Conservation (phyloP, 2,888 invertebrate genomes). For the Volucella inanis region DNA sequence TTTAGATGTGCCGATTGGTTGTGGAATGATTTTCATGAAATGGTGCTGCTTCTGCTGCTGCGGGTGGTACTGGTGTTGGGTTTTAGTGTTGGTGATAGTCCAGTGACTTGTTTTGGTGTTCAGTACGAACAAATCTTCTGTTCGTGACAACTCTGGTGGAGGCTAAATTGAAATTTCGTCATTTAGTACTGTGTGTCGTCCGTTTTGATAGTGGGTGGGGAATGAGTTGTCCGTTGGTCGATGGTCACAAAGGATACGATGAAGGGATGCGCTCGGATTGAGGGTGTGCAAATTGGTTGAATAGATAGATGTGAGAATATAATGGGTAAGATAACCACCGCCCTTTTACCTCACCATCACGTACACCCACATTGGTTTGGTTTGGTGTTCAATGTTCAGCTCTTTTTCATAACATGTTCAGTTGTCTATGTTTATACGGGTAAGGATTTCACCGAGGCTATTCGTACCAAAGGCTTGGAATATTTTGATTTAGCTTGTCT, state of each 20-base stretch:
- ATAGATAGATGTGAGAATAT: conserved; percentile 72
- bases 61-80: no score
- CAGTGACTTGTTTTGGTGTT: conserved; percentile 54
- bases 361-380: conserved; percentile 40
- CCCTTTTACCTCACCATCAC: conserved; percentile 5
- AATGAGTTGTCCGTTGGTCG: background rate
- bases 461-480: conserved; percentile 41
- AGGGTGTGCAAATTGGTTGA: conserved; percentile 74
- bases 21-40: no score
- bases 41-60: no score
- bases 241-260: conserved; percentile 49
- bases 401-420: conserved; percentile 17
- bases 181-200: conserved; percentile 49
- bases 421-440: conserved; percentile 1
- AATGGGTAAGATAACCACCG: conserved; percentile 44
- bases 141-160: conserved; percentile 72
- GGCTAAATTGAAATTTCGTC: conserved; percentile 74
- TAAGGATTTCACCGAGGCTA: conserved; percentile 13
- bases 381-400: conserved; percentile 21
- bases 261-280: conserved; percentile 52
- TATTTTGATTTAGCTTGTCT: conserved; percentile 72
- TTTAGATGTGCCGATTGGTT: no score
- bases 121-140: conserved; percentile 68
- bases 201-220: conserved; percentile 8
- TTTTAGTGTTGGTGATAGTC: background rate